A percentile compares a stretch with the other conserved stretches of the same genome.
These are phyloP conservation scores for Ptyas mucosa DNA, from an alignment of 2,113 vertebrate genomes.

Conservation along the genomic window DNA sequence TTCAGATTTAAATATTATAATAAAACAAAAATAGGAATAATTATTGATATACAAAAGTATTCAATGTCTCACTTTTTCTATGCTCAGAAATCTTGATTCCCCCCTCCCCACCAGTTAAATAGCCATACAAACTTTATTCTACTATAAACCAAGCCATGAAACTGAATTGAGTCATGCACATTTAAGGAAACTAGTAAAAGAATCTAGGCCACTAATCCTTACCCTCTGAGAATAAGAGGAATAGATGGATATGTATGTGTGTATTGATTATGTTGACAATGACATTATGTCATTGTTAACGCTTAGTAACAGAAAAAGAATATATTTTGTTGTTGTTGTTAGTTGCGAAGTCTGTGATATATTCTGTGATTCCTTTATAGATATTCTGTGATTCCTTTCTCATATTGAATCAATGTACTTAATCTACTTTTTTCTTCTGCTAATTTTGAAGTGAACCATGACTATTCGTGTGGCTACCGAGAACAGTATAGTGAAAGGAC, in stretches of 20 bases:
- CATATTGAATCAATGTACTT: neutral
- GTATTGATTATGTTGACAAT: neutral
- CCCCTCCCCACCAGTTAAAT: neutral
- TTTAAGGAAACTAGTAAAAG: neutral
- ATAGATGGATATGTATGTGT: neutral
- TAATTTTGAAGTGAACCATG: slow-evolving; percentile 78
- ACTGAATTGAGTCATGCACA: neutral
- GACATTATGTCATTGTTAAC: neutral
- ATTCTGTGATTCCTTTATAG: neutral
- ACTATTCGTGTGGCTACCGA: slow-evolving; percentile 77
- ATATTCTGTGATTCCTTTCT: neutral
- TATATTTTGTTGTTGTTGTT: neutral
- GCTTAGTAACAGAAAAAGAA: neutral
- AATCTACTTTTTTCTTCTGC: slow-evolving; percentile 16
- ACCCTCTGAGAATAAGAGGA: neutral
- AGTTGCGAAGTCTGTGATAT: too few species aligned
- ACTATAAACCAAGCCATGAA: neutral
- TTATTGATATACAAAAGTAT: neutral
- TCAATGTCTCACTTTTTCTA: neutral
- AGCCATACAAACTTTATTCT: neutral
- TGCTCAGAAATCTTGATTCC: neutral
- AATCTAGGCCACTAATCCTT: neutral
- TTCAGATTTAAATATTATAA: neutral
- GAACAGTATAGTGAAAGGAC: slow-evolving; percentile 77
- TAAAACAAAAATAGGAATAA: neutral